Percentiles rank a stretch among this genome's conserved stretches.
phyloP scores from a whole-genome alignment of 2,888 invertebrate genomes.

The Nomada lathburiana region DNA sequence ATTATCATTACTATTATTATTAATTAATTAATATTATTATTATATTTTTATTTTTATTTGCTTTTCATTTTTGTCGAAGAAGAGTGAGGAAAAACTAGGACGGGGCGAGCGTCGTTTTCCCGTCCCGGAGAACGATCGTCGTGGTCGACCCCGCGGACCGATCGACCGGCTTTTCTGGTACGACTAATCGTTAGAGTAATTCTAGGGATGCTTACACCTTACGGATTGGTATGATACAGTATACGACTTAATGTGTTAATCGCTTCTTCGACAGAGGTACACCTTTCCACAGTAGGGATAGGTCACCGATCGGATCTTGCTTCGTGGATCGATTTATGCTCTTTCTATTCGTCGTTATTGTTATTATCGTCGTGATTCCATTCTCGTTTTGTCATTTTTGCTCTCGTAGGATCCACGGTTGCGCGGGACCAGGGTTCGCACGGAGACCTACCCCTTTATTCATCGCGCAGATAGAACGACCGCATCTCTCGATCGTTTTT shows the following conservation, averaged over 20 bases:
- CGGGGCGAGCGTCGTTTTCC: conserved; percentile 29
- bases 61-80: neutral
- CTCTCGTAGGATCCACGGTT: neutral
- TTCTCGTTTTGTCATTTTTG: neutral
- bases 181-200: conserved; percentile 77
- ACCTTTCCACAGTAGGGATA: conserved; percentile 60
- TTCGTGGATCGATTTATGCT: neutral
- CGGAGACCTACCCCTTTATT: conserved; percentile 50
- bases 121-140: conserved; percentile 57
- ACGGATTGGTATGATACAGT: conserved; percentile 80
- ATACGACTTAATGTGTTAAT: conserved; percentile 79
- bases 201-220: conserved; percentile 78
- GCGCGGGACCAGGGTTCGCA: neutral
- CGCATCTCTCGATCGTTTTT: conserved; percentile 49
- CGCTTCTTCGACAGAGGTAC: conserved; percentile 78
- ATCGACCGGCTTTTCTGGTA: conserved; percentile 47
- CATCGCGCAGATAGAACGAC: conserved; percentile 58
- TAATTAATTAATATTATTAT: too few species aligned
- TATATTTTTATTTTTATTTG: neutral
- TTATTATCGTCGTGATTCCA: neutral
- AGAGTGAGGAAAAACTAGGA: conserved; percentile 26
- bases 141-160: conserved; percentile 58
- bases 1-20: too few species aligned
- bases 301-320: conserved; percentile 34
- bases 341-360: neutral